Conservation (phyloP, 2,888 invertebrate genomes). For the Dorcus hopei region DNA sequence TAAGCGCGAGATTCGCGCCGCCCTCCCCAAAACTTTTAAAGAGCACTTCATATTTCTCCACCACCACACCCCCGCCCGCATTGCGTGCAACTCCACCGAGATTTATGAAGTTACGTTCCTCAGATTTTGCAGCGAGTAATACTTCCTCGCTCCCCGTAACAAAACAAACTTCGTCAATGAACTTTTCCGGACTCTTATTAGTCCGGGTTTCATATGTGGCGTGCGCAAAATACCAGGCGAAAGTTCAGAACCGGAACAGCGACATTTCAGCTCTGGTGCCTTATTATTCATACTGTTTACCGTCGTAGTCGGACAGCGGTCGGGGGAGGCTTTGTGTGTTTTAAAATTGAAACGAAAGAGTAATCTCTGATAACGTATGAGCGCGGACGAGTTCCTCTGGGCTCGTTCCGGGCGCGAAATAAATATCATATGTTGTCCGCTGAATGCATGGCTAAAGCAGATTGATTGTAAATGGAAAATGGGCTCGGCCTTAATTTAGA, state of each 20-base stretch:
- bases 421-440: neutral
- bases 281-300: conserved; percentile 35
- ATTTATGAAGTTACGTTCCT: too few species aligned
- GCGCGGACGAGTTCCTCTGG: conserved; percentile 17
- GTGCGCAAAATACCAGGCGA: neutral
- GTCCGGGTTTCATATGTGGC: neutral
- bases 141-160: too few species aligned
- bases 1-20: too few species aligned
- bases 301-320: conserved; percentile 10
- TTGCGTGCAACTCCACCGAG: too few species aligned
- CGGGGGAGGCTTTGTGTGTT: conserved; percentile 29
- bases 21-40: too few species aligned
- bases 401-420: conserved; percentile 4
- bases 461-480: neutral
- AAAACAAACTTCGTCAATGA: neutral
- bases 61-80: too few species aligned
- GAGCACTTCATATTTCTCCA: too few species aligned
- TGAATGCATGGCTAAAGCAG: neutral
- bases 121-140: too few species aligned
- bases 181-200: neutral
- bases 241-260: conserved; percentile 10
- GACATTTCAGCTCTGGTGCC: conserved; percentile 21
- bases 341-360: conserved; percentile 37
- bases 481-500: neutral
- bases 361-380: conserved; percentile 36